Conservation (phyloP, 2,113 vertebrate genomes). For the Pteronura brasiliensis region DNA sequence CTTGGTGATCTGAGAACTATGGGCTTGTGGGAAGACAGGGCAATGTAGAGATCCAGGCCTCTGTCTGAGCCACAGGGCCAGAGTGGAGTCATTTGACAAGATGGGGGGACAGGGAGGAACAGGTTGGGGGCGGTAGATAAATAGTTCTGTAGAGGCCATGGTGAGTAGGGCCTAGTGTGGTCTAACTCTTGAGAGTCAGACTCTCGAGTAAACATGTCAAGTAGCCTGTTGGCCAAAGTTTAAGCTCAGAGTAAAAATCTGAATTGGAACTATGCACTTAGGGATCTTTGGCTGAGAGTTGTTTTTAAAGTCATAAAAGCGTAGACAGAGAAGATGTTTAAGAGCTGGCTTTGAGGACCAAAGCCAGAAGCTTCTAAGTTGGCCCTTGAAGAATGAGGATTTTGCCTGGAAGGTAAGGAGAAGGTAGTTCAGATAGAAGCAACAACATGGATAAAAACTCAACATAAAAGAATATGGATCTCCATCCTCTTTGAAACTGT, state of each 20-base stretch:
- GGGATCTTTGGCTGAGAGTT: background rate
- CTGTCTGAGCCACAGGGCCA: background rate
- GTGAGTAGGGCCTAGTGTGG: background rate
- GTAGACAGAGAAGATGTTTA: background rate
- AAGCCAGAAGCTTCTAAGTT: background rate
- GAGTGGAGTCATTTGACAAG: background rate
- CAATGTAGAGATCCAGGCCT: background rate
- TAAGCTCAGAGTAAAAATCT: background rate
- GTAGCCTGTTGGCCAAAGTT: background rate
- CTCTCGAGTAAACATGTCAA: background rate
- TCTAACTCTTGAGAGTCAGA: too few species aligned
- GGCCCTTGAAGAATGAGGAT: background rate
- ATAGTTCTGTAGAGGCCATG: background rate
- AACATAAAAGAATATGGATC: background rate
- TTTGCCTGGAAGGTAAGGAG: background rate
- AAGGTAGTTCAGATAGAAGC: background rate
- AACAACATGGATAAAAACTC: background rate
- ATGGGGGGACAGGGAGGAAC: too few species aligned
- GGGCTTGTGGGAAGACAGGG: background rate
- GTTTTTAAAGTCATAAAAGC: background rate
- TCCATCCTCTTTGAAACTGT: background rate
- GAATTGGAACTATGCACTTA: background rate
- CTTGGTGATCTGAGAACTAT: background rate
- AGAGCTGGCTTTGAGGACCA: background rate
- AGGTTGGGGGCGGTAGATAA: background rate